Evolutionary conservation across 2,888 invertebrate species (phyloP), one percentile per base, ranked within the genome.

Genomic region (Gari tellinella): DNA sequence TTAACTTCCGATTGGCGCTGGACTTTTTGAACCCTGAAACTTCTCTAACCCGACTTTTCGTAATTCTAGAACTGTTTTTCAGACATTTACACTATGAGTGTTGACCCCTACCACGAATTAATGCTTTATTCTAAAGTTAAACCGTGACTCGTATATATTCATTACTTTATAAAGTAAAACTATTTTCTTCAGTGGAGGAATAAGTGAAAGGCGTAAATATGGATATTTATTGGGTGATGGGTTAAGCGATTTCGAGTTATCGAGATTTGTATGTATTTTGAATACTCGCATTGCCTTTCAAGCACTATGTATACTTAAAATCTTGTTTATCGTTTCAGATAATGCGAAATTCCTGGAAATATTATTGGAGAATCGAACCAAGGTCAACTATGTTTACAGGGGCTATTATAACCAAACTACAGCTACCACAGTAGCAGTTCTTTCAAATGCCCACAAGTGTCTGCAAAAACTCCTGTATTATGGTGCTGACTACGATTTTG

Each of bases 371-470:
- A 75, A 69, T 26, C 75, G 75, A 10, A 72, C 69, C 23, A 46
- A 58, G 14, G 65, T 60, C 1, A 61, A 75, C 23, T 72, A 58
- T 31, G 56, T 72, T 17, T 79, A 75, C 63, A 61, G 72, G 3
- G 79, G 79, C n/a, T 79, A 75, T 43, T 64, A 69, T 31, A 63
- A 46, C 23, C 68, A 66, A 21, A 69, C 75, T 23, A 69, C 79
- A 25, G 75, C 72, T 17, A 26, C 74, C 2, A 53, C 75, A 25
- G 19, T 79, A 19, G 62, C 75, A 12, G 62, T 66, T 4, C 45
- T 79, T 8, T 49, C 51, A 19, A 75, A 79, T 21, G 68, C 79
- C 2, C 41, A 60, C 37, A 53, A 62, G 25, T 79, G 79, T 51
- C 46, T 79, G 3, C 51, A 75, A 51, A 43, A 75, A 14, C 65